Evolutionary conservation across 2,797 vertebrate genomes (phyloP).

Genomic region (Peromyscus aztecus): DNA sequence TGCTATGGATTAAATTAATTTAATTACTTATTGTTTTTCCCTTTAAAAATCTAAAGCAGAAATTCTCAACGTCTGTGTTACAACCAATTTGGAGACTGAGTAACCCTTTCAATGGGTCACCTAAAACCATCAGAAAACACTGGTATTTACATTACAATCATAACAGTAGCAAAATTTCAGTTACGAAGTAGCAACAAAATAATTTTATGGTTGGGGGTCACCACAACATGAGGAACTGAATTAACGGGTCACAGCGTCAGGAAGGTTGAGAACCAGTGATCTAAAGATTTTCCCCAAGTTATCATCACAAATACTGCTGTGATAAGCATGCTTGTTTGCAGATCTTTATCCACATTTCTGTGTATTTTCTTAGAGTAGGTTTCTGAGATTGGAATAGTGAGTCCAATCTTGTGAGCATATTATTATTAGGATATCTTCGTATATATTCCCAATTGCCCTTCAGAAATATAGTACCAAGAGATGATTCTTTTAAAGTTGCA

Average conservation of each 20-base stretch:
- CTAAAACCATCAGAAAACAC: not conserved
- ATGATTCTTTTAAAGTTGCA: not conserved
- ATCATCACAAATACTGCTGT: not conserved
- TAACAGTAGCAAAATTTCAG: not conserved
- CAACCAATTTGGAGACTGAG: not conserved
- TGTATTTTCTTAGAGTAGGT: conserved; percentile 32
- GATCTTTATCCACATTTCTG: conserved; percentile 21
- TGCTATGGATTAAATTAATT: not conserved
- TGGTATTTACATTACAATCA: not conserved
- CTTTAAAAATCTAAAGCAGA: not conserved
- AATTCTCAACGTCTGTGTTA: not conserved
- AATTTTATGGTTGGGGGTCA: not conserved
- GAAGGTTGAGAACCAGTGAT: not conserved
- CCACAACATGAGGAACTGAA: not conserved
- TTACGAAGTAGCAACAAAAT: not conserved
- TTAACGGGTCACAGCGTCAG: not conserved
- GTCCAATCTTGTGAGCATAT: not conserved
- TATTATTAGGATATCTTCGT: not conserved
- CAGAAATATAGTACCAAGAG: not conserved
- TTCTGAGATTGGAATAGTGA: not conserved
- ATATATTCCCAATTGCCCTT: not conserved
- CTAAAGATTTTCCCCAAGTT: conserved; percentile 15
- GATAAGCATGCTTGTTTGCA: not conserved
- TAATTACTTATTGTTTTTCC: not conserved
- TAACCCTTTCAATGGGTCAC: not conserved